Evolutionary conservation across 1,140 invertebrate species (phyloP).

Genomic region (Drosophila suzukii): DNA sequence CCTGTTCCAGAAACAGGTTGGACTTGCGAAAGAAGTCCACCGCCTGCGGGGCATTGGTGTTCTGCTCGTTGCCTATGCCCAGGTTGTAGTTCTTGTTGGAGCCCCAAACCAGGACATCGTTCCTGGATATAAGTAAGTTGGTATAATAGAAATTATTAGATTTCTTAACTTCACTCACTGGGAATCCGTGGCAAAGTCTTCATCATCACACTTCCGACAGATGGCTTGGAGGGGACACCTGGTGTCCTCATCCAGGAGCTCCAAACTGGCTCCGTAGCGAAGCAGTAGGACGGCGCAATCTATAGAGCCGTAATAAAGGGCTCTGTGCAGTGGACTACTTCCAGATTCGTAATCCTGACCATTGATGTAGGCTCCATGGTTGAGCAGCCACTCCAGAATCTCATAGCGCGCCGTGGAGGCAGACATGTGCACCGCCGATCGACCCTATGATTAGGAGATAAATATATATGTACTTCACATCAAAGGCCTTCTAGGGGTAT

Average conservation of each 20-base stretch:
- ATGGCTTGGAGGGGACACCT: conserved; percentile 72
- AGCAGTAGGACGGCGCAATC: conserved; percentile 87
- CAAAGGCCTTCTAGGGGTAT: too few species aligned
- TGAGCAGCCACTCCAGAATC: conserved; percentile 88
- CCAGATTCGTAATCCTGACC: conserved; percentile 88
- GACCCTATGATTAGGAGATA: conserved; percentile 83
- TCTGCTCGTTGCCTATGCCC: conserved; percentile 84
- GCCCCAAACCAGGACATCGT: conserved; percentile 89
- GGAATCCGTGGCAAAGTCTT: conserved; percentile 12
- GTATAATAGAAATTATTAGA: not conserved
- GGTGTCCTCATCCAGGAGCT: conserved; percentile 72
- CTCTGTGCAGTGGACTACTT: conserved; percentile 89
- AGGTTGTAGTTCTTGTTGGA: conserved; percentile 90
- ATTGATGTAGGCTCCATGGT: conserved; percentile 86
- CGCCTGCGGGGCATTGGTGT: conserved; percentile 63
- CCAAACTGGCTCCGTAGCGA: conserved; percentile 84
- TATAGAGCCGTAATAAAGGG: conserved; percentile 89
- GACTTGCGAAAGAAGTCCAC: conserved; percentile 80
- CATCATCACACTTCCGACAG: conserved; percentile 61
- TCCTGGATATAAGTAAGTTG: conserved; percentile 20
- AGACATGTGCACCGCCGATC: conserved; percentile 88
- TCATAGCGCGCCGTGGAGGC: conserved; percentile 87
- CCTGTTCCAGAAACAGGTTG: conserved; percentile 84
- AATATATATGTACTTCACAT: not conserved
- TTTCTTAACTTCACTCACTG: conserved; percentile 46